Evolutionary conservation across 2,888 invertebrate species (phyloP).

Genomic region (Emmelina monodactyla): DNA sequence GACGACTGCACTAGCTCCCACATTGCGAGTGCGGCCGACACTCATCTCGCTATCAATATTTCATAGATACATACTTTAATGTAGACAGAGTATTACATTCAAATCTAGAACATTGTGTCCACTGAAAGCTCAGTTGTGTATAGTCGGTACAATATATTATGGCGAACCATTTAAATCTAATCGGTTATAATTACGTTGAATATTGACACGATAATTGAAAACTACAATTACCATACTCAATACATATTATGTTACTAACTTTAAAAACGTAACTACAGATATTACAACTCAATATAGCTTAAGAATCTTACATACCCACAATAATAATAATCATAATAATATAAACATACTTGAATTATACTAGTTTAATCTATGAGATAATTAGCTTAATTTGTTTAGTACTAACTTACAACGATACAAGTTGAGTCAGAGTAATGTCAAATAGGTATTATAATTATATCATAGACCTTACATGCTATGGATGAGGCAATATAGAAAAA

Average conservation of each 20-base stretch:
- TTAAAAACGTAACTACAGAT: constrained; percentile 24
- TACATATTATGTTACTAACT: not conserved
- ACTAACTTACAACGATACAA: constrained; percentile 32
- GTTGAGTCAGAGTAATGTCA: constrained; percentile 15
- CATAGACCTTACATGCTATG: not conserved
- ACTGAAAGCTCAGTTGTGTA: constrained; percentile 45
- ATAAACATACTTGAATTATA: constrained; percentile 37
- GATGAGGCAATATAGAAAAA: constrained; percentile 5
- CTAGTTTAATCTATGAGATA: constrained; percentile 21
- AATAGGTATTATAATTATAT: not conserved
- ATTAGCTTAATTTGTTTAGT: constrained; percentile 40
- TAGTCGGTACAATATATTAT: constrained; percentile 33
- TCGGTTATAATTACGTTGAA: constrained; percentile 38
- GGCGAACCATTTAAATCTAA: constrained; percentile 45
- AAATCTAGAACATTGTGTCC: constrained; percentile 41
- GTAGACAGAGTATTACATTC: constrained; percentile 53
- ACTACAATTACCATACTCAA: constrained; percentile 31
- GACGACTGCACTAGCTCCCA: too few relatives aligned
- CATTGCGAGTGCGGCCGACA: too few relatives aligned
- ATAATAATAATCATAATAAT: constrained; percentile 26
- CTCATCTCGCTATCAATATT: too few relatives aligned
- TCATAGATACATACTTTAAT: constrained; percentile 50
- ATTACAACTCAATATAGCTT: constrained; percentile 25
- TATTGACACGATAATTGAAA: constrained; percentile 57
- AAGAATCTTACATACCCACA: constrained; percentile 28